A percentile compares a stretch with the other conserved stretches of the same genome.
These are phyloP conservation scores for Myotis pilosus DNA, from an alignment of 2,797 vertebrate genomes.

Conservation along the genomic window DNA sequence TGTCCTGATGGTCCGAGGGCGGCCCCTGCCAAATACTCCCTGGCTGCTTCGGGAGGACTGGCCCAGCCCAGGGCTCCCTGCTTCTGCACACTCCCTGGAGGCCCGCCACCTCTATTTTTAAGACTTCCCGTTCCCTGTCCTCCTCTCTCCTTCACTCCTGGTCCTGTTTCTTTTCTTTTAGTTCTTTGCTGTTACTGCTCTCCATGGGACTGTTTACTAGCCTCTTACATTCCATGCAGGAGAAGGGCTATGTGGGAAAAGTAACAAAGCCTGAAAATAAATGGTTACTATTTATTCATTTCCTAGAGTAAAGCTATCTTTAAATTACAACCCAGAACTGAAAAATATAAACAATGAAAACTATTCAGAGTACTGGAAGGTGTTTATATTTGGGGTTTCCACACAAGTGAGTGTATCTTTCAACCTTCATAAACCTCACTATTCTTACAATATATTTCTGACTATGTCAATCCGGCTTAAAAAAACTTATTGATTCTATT, in stretches of 20 bases:
- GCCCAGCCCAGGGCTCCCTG: background rate
- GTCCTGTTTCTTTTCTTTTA: background rate
- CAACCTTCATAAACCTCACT: slow-evolving; percentile 42
- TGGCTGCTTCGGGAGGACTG: background rate
- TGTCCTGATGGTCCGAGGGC: background rate
- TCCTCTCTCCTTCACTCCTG: too few relatives aligned
- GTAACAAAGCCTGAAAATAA: slow-evolving; percentile 46
- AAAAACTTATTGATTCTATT: slow-evolving; percentile 72
- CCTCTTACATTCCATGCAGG: background rate
- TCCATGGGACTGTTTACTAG: background rate
- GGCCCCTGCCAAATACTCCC: too few relatives aligned
- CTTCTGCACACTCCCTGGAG: background rate
- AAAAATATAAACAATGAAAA: slow-evolving; percentile 42
- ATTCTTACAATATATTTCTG: slow-evolving; percentile 56
- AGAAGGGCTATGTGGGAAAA: background rate
- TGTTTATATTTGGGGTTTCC: background rate
- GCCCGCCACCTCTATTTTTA: background rate
- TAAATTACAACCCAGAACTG: background rate
- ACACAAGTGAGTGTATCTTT: background rate
- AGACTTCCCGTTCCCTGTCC: background rate
- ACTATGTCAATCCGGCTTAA: slow-evolving; percentile 68
- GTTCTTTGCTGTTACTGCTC: background rate
- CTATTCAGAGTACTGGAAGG: background rate
- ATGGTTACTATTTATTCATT: background rate
- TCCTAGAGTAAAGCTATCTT: slow-evolving; percentile 26